A percentile compares a stretch with the other conserved stretches of the same genome.
Evolutionary conservation across 2,888 invertebrate species (phyloP).

Genomic region (Drosophila paramelanica): DNA sequence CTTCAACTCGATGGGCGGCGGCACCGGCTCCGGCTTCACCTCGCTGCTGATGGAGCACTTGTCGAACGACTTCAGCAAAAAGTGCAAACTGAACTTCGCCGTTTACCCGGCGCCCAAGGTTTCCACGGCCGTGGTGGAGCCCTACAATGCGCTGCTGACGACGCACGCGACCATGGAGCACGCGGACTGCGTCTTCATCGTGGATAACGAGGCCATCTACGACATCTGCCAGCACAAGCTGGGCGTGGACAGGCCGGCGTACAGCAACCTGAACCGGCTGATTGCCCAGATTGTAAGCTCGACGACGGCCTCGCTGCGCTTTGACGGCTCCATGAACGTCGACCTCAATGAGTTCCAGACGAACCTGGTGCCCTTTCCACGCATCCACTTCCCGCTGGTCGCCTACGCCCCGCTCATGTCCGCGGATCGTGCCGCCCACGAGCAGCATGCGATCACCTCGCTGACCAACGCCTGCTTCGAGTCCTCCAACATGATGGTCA

Average conservation of each 20-base stretch:
- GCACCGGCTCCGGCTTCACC: constrained; percentile 95
- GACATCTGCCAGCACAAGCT: constrained; percentile 95
- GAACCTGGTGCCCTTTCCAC: constrained; percentile 95
- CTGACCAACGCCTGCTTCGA: constrained; percentile 96
- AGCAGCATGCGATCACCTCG: constrained; percentile 87
- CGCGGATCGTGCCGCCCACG: constrained; percentile 77
- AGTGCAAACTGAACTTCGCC: constrained; percentile 95
- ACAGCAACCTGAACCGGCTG: constrained; percentile 89
- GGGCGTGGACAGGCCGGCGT: constrained; percentile 90
- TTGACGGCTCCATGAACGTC: constrained; percentile 95
- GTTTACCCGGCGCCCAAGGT: constrained; percentile 96
- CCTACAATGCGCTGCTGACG: constrained; percentile 95
- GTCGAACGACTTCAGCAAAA: constrained; percentile 93
- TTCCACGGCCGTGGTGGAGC: constrained; percentile 97
- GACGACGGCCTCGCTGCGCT: constrained; percentile 94
- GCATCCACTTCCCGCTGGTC: constrained; percentile 89
- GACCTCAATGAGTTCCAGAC: constrained; percentile 96
- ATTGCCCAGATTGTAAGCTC: constrained; percentile 93
- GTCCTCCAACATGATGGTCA: constrained; percentile 94
- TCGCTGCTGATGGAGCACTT: constrained; percentile 94
- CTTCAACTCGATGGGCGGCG: constrained; percentile 95
- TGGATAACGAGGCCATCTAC: constrained; percentile 98
- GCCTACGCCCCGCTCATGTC: constrained; percentile 83
- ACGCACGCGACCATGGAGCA: constrained; percentile 95
- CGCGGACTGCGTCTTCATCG: constrained; percentile 97